Conservation (phyloP, 2,113 vertebrate species). For the Emydura subglobosa region DNA sequence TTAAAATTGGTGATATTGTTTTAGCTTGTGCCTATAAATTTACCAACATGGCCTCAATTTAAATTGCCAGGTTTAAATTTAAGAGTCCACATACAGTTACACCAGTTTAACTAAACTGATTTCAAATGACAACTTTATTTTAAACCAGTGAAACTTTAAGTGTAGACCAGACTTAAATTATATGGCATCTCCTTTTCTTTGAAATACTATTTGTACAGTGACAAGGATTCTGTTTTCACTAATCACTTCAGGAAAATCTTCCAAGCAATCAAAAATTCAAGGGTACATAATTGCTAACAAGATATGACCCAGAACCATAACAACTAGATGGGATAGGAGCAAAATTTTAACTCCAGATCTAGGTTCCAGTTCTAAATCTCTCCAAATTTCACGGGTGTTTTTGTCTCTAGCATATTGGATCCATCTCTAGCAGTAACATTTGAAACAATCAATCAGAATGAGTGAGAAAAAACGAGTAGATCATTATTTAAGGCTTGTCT, state of each 20-base stretch:
- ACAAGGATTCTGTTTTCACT: background rate
- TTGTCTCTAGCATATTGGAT: background rate
- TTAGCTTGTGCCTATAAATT: background rate
- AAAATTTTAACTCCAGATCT: background rate
- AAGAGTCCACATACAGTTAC: background rate
- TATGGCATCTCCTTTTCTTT: background rate
- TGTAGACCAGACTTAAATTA: background rate
- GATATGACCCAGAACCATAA: background rate
- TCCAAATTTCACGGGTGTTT: background rate
- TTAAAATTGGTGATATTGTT: background rate
- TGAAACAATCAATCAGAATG: background rate
- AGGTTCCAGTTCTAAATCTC: background rate
- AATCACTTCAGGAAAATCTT: background rate
- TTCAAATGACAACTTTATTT: background rate
- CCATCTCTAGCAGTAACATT: background rate
- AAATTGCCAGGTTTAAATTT: background rate
- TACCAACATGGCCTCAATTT: background rate
- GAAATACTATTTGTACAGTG: background rate
- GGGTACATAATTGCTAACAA: background rate
- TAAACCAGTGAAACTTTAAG: background rate
- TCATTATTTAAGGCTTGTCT: background rate
- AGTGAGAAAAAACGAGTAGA: background rate
- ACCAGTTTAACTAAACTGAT: background rate
- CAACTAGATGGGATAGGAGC: background rate
- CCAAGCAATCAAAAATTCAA: background rate